phyloP scores from a whole-genome alignment of 2,113 vertebrate species.

The Cranoglanis bouderius region DNA sequence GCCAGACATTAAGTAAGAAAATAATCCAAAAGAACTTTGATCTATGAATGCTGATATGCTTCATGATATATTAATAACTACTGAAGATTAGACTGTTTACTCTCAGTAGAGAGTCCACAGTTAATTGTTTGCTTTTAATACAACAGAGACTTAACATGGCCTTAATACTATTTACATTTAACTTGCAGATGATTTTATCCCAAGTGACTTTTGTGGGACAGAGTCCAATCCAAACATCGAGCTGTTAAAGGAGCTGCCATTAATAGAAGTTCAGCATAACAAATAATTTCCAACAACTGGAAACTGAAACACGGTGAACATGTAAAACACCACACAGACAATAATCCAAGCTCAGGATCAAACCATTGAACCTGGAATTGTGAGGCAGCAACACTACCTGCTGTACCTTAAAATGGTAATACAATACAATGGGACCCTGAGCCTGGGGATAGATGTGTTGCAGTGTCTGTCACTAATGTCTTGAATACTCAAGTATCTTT shows the following conservation, averaged over 20 bases:
- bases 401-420: not conserved
- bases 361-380: not conserved
- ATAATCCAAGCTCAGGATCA: not conserved
- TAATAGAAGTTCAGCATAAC: not conserved
- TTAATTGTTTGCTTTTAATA: constrained; percentile 1
- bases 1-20: not conserved
- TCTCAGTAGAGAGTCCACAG: not conserved
- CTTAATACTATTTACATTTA: not conserved
- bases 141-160: not conserved
- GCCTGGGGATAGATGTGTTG: not conserved
- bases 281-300: not conserved
- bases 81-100: not conserved
- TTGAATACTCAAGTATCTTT: not conserved
- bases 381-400: not conserved
- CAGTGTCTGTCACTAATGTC: not conserved
- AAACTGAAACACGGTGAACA: not conserved
- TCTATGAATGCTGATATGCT: not conserved
- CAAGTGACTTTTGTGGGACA: not conserved
- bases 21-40: not conserved
- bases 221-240: not conserved
- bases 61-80: not conserved
- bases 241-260: not conserved
- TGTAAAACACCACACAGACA: not conserved
- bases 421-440: not conserved
- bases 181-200: not conserved